phyloP scores from a whole-genome alignment of 1,140 invertebrate genomes.

The Octopus sinensis region DNA sequence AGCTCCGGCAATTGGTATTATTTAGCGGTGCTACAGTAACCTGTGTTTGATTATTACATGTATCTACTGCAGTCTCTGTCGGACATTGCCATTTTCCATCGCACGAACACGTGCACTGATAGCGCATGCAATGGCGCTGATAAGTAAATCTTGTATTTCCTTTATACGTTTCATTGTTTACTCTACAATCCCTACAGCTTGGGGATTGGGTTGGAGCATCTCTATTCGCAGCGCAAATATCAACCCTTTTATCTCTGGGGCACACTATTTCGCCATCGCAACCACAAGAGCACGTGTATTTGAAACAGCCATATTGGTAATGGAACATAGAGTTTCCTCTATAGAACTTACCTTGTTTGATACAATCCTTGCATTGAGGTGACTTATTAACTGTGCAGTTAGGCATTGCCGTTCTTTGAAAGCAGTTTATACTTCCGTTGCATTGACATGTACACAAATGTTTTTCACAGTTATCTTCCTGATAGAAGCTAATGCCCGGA shows the following conservation, averaged over 20 bases:
- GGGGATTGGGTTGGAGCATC: not conserved
- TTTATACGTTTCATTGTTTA: not conserved
- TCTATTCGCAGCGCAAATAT: conserved; percentile 18
- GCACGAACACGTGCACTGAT: conserved; percentile 39
- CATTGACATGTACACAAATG: conserved; percentile 21
- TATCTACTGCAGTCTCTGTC: conserved; percentile 31
- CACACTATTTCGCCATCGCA: not conserved
- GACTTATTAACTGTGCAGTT: conserved; percentile 19
- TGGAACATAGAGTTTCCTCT: conserved; percentile 17
- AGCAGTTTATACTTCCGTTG: conserved; percentile 16
- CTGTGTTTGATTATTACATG: conserved; percentile 25
- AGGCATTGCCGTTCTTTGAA: conserved; percentile 9
- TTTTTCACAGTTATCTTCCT: not conserved
- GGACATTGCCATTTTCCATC: conserved; percentile 42
- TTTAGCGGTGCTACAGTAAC: conserved; percentile 12
- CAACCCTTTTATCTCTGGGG: conserved; percentile 3
- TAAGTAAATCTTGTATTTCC: conserved; percentile 20
- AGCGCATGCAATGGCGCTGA: conserved; percentile 31
- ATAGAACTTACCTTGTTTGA: conserved; percentile 31
- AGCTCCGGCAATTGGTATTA: conserved; percentile 13
- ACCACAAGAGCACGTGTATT: conserved; percentile 1
- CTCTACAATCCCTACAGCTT: conserved; percentile 18
- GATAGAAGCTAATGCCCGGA: not conserved
- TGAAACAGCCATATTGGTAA: conserved; percentile 21
- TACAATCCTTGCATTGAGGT: conserved; percentile 23